phyloP scores from a whole-genome alignment of 2,113 vertebrate species.

The Calyptommatus sinebrachiatus region DNA sequence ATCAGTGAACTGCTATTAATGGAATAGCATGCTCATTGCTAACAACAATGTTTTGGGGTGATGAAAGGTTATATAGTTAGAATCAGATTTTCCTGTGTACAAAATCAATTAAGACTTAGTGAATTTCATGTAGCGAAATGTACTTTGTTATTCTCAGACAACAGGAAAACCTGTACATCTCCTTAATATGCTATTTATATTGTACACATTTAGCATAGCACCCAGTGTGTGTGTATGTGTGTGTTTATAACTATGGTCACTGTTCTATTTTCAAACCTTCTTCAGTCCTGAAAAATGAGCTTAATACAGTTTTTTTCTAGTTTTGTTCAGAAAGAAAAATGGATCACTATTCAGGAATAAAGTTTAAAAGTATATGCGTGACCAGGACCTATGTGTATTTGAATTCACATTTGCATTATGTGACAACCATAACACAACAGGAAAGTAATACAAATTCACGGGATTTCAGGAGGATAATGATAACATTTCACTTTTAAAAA shows the following conservation, averaged over 20 bases:
- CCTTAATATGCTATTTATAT: background rate
- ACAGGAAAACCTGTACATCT: background rate
- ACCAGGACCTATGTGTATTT: too few species aligned
- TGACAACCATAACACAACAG: too few species aligned
- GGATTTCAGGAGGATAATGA: background rate
- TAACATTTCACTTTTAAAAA: background rate
- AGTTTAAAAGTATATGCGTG: too few species aligned
- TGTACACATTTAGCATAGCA: background rate
- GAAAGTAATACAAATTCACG: background rate
- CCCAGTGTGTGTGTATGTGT: background rate
- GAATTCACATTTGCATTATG: too few species aligned
- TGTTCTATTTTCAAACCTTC: too few species aligned
- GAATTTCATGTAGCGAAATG: background rate
- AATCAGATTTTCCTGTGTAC: too few species aligned
- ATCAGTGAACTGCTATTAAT: slow-evolving; percentile 10
- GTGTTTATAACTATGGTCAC: background rate
- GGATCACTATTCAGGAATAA: too few species aligned
- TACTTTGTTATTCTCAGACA: background rate
- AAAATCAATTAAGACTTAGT: background rate
- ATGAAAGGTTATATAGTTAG: background rate
- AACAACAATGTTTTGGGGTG: slow-evolving; percentile 1
- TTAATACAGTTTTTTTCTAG: too few species aligned
- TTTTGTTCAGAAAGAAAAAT: too few species aligned
- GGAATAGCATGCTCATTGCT: background rate
- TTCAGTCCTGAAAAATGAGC: too few species aligned